Conservation (phyloP, 2,113 vertebrate species). For the Lethenteron camtschaticum region DNA sequence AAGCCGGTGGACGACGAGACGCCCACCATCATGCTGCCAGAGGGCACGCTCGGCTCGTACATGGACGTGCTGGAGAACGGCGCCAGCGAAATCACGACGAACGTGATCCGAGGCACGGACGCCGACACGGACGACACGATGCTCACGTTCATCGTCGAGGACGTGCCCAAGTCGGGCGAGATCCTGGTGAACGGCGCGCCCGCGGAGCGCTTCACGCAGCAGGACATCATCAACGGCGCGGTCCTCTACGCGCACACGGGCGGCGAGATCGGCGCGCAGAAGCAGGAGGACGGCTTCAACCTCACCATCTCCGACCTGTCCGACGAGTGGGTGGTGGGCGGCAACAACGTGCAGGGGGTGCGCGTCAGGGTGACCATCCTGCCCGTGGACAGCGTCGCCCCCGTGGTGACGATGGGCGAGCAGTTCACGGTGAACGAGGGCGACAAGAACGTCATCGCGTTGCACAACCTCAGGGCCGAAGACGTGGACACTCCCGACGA, state of each 20-base stretch:
- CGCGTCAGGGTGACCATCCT: slow-evolving; percentile 19
- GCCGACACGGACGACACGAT: slow-evolving; percentile 15
- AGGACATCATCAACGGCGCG: slow-evolving; percentile 18
- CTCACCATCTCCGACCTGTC: slow-evolving; percentile 18
- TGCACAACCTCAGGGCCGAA: slow-evolving; percentile 16
- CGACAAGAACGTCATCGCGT: slow-evolving; percentile 32
- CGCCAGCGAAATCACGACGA: slow-evolving; percentile 17
- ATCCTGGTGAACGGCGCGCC: slow-evolving; percentile 17
- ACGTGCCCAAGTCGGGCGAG: slow-evolving; percentile 17
- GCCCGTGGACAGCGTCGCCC: slow-evolving; percentile 24
- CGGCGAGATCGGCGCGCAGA: slow-evolving; percentile 22
- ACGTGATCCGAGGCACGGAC: slow-evolving; percentile 15
- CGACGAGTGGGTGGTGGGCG: slow-evolving; percentile 14
- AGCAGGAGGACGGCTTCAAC: slow-evolving; percentile 19
- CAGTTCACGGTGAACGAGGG: slow-evolving; percentile 35
- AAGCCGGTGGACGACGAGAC: slow-evolving; percentile 14
- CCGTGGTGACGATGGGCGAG: slow-evolving; percentile 24
- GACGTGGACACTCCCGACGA: slow-evolving; percentile 20
- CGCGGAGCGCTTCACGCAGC: slow-evolving; percentile 20
- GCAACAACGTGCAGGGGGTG: slow-evolving; percentile 16
- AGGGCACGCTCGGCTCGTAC: slow-evolving; percentile 13
- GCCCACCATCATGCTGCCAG: slow-evolving; percentile 14
- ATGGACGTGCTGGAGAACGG: slow-evolving; percentile 22
- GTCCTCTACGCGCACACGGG: slow-evolving; percentile 20
- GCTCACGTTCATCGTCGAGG: slow-evolving; percentile 20